Evolutionary conservation across 1,140 invertebrate species (phyloP).

Genomic region (Aleiodes sp.): DNA sequence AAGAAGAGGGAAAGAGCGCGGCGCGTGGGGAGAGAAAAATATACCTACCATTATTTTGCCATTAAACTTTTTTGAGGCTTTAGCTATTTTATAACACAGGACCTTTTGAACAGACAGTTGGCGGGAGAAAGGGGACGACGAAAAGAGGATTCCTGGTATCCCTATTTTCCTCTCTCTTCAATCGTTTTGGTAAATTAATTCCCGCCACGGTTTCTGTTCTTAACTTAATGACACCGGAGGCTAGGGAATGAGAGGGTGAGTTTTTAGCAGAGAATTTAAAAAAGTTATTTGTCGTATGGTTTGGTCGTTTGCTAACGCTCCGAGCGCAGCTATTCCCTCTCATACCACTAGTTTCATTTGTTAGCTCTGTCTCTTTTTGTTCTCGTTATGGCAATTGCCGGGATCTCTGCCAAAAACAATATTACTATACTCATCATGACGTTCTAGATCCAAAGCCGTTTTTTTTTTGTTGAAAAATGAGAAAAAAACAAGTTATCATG

Average conservation of each 20-base stretch:
- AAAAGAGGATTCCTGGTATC: not conserved
- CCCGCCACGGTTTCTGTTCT: constrained; percentile 37
- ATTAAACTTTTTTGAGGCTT: constrained; percentile 45
- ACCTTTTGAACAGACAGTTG: too few species aligned
- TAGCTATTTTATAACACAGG: not conserved
- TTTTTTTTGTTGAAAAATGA: not conserved
- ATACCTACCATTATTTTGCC: constrained; percentile 45
- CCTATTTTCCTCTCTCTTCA: constrained; percentile 18
- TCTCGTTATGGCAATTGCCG: constrained; percentile 15
- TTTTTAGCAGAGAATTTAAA: constrained; percentile 36
- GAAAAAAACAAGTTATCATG: not conserved
- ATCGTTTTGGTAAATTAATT: constrained; percentile 54
- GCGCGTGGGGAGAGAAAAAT: not conserved
- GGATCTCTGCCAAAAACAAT: constrained; percentile 25
- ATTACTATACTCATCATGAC: not conserved
- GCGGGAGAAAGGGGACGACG: too few species aligned
- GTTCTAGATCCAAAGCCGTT: not conserved
- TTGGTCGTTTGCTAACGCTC: not conserved
- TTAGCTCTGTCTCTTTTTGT: not conserved
- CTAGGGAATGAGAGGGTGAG: constrained; percentile 4
- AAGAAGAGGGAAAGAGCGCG: not conserved
- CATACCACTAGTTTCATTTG: too few species aligned
- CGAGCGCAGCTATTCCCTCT: not conserved
- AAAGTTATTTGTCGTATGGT: constrained; percentile 48
- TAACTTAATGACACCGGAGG: constrained; percentile 49